These are phyloP conservation scores for Pseudolaguvia tuberculata DNA, from an alignment of 2,113 vertebrate species.

Conservation along the genomic window DNA sequence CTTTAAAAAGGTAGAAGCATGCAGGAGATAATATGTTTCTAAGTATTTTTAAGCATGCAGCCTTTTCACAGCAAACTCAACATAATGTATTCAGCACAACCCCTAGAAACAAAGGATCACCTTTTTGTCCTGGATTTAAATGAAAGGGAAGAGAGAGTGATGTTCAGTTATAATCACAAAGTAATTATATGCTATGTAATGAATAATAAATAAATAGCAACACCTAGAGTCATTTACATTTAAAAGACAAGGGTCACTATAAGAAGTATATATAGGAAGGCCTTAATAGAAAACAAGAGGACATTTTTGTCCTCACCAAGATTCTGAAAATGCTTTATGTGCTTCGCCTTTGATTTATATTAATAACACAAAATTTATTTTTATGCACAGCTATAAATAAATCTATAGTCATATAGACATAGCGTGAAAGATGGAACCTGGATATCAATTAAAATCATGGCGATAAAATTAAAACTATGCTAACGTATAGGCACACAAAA, in stretches of 20 bases:
- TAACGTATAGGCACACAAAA: background rate
- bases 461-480: background rate
- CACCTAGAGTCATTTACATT: background rate
- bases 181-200: background rate
- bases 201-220: background rate
- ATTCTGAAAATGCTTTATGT: background rate
- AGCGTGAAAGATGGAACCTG: background rate
- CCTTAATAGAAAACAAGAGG: background rate
- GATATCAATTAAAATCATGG: background rate
- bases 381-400: too few relatives aligned
- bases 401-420: too few relatives aligned
- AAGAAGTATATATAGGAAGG: background rate
- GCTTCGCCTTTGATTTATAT: background rate
- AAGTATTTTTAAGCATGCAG: slow-evolving; percentile 14
- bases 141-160: slow-evolving; percentile 61
- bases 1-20: background rate
- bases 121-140: slow-evolving; percentile 85
- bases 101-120: slow-evolving; percentile 68
- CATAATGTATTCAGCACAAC: slow-evolving; percentile 17
- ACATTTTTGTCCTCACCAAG: background rate
- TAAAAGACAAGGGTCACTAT: background rate
- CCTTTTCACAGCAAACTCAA: slow-evolving; percentile 28
- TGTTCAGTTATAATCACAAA: slow-evolving; percentile 36
- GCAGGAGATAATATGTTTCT: background rate
- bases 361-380: background rate